Conservation (phyloP, 2,113 vertebrate species). For the Myotis davidii region DNA sequence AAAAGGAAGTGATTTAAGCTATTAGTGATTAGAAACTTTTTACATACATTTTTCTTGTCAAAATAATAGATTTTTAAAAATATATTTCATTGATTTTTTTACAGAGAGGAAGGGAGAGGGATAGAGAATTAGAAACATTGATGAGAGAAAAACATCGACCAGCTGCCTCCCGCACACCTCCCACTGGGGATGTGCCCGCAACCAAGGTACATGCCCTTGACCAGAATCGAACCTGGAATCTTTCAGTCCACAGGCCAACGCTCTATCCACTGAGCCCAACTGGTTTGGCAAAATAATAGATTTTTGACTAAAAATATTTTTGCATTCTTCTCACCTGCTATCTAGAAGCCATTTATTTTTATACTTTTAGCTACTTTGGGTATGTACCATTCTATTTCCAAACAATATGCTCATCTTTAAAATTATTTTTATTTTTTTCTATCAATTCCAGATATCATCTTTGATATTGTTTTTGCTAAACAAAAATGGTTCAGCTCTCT, state of each 20-base stretch:
- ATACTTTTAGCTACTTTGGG: neutral
- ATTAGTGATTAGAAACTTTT: neutral
- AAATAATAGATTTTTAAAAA: slow-evolving; percentile 2
- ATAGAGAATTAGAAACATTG: too few relatives aligned
- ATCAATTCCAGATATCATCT: neutral
- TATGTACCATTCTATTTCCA: neutral
- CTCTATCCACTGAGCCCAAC: too few relatives aligned
- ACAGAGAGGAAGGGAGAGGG: too few relatives aligned
- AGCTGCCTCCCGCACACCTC: too few relatives aligned
- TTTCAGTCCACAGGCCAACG: too few relatives aligned
- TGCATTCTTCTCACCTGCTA: neutral
- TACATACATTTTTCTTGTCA: neutral
- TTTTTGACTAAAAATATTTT: neutral
- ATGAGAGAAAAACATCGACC: too few relatives aligned
- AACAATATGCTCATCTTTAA: neutral
- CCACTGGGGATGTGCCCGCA: too few relatives aligned
- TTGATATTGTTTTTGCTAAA: neutral
- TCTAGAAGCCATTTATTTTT: neutral
- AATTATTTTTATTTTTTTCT: neutral
- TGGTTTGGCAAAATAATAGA: neutral
- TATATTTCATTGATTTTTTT: neutral
- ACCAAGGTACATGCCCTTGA: too few relatives aligned
- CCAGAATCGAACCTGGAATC: too few relatives aligned
- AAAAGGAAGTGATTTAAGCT: neutral
- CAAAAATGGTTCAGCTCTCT: neutral